Percentiles rank a stretch among this genome's conserved stretches.
phyloP scores from a whole-genome alignment of 2,797 vertebrate genomes.

The Coccyzus lansbergi region DNA sequence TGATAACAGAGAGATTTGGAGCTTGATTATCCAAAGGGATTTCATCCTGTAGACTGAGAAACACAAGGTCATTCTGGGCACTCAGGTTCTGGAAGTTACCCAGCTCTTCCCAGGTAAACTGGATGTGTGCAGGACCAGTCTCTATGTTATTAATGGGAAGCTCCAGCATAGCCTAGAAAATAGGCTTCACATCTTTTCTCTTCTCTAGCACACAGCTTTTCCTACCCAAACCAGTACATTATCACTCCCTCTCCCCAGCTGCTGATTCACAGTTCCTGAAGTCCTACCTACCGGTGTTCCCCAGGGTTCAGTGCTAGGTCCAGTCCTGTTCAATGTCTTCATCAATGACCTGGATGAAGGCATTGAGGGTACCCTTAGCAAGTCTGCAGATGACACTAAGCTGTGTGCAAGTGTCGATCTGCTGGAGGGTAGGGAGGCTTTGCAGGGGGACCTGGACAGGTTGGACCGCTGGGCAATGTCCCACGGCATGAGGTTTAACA shows the following conservation, averaged over 20 bases:
- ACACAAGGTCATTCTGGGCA: neutral
- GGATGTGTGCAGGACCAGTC: accelerated
- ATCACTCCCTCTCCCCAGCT: neutral
- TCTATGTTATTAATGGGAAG: neutral
- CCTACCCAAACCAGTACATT: neutral
- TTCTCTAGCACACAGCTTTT: neutral
- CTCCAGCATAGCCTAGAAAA: neutral
- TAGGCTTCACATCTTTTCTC: neutral
- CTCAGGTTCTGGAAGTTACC: neutral
- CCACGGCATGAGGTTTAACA: no score
- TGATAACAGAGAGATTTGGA: neutral
- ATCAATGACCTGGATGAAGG: no score
- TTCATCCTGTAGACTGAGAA: accelerated
- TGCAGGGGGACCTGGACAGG: no score
- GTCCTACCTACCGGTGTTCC: neutral
- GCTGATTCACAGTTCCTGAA: neutral
- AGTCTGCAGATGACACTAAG: no score
- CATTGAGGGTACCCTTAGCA: no score
- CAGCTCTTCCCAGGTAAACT: neutral
- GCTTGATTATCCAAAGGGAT: neutral
- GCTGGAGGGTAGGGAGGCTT: no score
- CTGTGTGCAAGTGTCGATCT: no score
- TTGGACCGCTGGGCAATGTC: no score
- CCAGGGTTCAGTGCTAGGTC: no score
- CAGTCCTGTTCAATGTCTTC: no score